Base-by-base conservation (phyloP, 2,888 invertebrate species). In the Dusona sp. region DNA sequence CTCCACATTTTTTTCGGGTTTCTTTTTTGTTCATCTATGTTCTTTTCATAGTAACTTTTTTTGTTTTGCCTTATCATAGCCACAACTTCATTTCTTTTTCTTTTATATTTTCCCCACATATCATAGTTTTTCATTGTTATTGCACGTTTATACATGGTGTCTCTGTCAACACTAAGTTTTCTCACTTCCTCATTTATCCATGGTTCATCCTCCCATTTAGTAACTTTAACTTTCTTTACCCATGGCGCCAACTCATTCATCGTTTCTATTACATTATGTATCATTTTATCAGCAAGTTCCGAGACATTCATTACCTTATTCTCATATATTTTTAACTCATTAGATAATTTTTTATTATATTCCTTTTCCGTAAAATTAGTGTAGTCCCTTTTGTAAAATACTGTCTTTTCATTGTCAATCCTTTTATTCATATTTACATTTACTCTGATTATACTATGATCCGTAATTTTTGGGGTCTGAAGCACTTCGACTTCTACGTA, bases 201-300 rank as follows among this genome's bases (percentile, higher is more conserved):
- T 19, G 84, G 86, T 74, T 80, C 78, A 57, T 81, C 48, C 3
- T 45, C 36, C 84, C 81, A 86, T 38, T 81, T 84, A 4, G 13
- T 22, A n/a, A 29, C 22, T 36, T 73, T 73, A 11, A 78, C 38
- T 51, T 81, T 86, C 22, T 48, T 75, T 9, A 42, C 36, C 42
- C 29, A 13, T 36, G 84, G 86, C 48, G 80, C 78, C 16, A 74
- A n/a, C 61, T 86, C 70, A 48, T 86, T 73, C n/a, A 86, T 64
- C 4, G 75, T 61, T 42, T 74, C 29, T 45, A 57, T 22, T 45
- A 83, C 65, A 11, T 19, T 38, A 1, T 33, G 2, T 22, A 72
- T 48, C 3, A 22, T 45, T 36, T 16, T n/a, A 7, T 74, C 33
- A 16, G 68, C 65, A 22, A 48, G 48, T 48, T 48, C 48, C 48